Base-by-base conservation (phyloP, 2,888 invertebrate genomes). In the Bellardia pandia region DNA sequence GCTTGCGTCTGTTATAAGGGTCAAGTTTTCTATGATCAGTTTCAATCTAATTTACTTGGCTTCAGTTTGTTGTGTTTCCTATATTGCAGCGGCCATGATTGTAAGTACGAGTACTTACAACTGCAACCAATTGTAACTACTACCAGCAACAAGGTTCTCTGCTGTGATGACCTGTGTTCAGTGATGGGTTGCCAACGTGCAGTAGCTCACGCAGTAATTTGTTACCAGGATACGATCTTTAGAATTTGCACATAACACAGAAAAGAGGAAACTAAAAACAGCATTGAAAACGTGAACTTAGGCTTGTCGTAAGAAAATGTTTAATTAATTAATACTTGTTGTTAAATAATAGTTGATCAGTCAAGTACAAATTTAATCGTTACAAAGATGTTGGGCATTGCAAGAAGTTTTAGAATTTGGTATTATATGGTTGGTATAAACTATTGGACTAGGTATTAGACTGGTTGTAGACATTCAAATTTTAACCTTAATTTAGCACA, bases 141-240 rank as follows among this genome's bases (percentile, higher is more conserved):
- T 69, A 53, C 16, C 51, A 40, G 3, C 4, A 79, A 60, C 80
- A 85, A 68, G 80, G 53, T 45, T 56, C 66, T 77, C 42, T 16
- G 23, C 66, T 64, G 68, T 85, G 78, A 84, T 83, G 86, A 84
- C 84, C 80, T 81, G 86, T 64, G 84, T 79, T 82, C 83, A 77
- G 62, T 86, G 88, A 84, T 86, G 79, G 86, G 80, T 87, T 77
- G 79, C 83, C 77, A 85, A 81, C 87, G 87, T 87, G 87, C 87
- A 87, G 87, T 85, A 87, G 87, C 87, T 85, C 87, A 87, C 87
- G 87, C 87, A 87, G 84, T 81, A 87, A 85, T 87, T 87, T 85
- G 85, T 77, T 51, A 40, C 11, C 62, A 37, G 80, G 87, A 87
- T 87, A 81, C 53, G 23, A 87, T 87, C 87, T 87, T 16, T 14